These are phyloP conservation scores for Apamea anceps DNA, from an alignment of 2,888 invertebrate genomes.

Conservation along the genomic window DNA sequence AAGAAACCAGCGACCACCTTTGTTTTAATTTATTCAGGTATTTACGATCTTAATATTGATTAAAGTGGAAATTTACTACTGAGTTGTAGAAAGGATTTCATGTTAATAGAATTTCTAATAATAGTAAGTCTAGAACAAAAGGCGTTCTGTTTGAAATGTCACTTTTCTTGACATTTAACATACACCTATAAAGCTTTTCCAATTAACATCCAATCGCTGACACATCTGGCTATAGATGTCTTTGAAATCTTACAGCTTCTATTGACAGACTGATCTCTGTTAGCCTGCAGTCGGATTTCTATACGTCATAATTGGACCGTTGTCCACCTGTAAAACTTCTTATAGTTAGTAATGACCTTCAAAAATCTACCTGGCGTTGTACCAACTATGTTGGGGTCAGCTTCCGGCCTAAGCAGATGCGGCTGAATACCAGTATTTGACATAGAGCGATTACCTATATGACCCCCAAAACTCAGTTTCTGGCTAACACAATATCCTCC, in stretches of 20 bases:
- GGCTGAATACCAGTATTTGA: background rate
- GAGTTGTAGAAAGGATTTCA: slow-evolving; percentile 34
- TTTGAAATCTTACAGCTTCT: background rate
- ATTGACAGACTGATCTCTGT: background rate
- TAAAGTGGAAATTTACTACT: slow-evolving; percentile 46
- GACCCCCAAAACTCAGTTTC: background rate
- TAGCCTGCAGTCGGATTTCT: background rate
- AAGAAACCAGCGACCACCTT: slow-evolving; percentile 29
- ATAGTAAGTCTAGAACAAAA: slow-evolving; percentile 30
- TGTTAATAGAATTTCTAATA: slow-evolving; percentile 41
- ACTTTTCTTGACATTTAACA: slow-evolving; percentile 12
- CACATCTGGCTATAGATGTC: background rate
- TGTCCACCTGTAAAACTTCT: background rate
- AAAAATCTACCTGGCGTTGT: background rate
- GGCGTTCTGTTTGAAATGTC: background rate
- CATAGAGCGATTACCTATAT: background rate
- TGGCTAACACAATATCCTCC: background rate
- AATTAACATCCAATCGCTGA: background rate
- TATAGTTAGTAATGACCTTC: background rate
- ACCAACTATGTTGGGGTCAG: background rate
- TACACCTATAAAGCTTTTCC: background rate
- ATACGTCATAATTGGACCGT: background rate
- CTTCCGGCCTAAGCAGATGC: background rate
- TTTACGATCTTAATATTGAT: slow-evolving; percentile 54
- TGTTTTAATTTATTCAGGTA: slow-evolving; percentile 56